These are phyloP conservation scores for Phania funesta DNA, from an alignment of 2,888 invertebrate genomes.

Conservation along the genomic window DNA sequence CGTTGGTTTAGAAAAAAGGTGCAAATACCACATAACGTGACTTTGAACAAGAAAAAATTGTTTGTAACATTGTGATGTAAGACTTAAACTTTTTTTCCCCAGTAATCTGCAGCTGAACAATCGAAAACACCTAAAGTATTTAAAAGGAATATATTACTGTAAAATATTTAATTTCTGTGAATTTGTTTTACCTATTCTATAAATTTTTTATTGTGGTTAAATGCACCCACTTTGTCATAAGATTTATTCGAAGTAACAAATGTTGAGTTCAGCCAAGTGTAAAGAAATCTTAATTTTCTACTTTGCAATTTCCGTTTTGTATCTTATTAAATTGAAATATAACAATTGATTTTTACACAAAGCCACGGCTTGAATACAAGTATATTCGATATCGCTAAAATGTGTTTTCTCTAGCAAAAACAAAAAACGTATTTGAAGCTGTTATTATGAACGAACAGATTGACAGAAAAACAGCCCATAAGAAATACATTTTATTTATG, in stretches of 20 bases:
- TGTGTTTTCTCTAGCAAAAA: not conserved
- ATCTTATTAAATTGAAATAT: not conserved
- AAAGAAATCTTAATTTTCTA: slow-evolving; percentile 22
- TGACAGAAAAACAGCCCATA: not conserved
- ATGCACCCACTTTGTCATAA: not conserved
- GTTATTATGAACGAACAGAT: not conserved
- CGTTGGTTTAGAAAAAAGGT: slow-evolving; percentile 22
- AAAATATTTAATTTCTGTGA: not conserved
- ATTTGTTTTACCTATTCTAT: not conserved
- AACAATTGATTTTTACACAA: slow-evolving; percentile 1
- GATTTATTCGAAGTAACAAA: slow-evolving; percentile 10
- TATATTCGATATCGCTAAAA: not conserved
- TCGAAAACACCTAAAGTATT: not conserved
- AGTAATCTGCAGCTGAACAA: not conserved
- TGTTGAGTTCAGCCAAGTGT: slow-evolving; percentile 11
- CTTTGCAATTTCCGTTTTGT: slow-evolving; percentile 11
- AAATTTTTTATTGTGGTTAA: not conserved
- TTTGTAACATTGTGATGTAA: not conserved
- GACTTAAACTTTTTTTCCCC: not conserved
- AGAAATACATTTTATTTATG: not conserved
- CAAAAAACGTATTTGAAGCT: not conserved
- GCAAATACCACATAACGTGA: slow-evolving; percentile 49
- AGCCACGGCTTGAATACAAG: not conserved
- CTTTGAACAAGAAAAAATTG: slow-evolving; percentile 5
- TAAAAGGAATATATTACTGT: not conserved